phyloP scores from a whole-genome alignment of 2,888 invertebrate genomes.

The Aricia artaxerxes region DNA sequence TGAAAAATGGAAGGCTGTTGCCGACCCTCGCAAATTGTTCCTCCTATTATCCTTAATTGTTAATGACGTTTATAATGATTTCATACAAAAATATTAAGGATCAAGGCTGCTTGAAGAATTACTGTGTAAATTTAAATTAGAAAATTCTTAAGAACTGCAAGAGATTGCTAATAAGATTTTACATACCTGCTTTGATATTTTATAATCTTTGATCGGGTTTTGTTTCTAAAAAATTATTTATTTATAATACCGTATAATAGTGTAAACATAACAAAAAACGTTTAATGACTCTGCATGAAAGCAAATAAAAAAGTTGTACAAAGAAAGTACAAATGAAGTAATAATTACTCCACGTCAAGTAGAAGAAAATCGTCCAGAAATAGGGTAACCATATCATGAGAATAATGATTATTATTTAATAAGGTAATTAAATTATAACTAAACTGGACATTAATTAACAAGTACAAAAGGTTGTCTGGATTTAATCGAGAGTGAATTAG shows the following conservation, averaged over 20 bases:
- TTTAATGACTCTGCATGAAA: neutral
- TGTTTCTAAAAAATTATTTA: too few species aligned
- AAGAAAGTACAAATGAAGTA: slow-evolving; percentile 29
- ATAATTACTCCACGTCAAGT: slow-evolving; percentile 39
- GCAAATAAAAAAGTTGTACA: neutral
- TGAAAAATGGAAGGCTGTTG: slow-evolving; percentile 23
- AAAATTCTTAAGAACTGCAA: neutral
- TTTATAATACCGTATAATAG: neutral
- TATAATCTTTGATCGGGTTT: neutral
- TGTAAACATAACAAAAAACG: neutral
- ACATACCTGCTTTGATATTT: too few species aligned
- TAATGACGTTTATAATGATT: slow-evolving; percentile 18
- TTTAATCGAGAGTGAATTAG: too few species aligned
- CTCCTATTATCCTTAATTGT: slow-evolving; percentile 16
- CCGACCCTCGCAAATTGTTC: slow-evolving; percentile 8
- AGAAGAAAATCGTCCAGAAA: slow-evolving; percentile 41
- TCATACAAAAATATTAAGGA: neutral
- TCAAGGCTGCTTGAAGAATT: neutral
- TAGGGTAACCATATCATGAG: slow-evolving; percentile 11
- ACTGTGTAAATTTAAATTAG: neutral
- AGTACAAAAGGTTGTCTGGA: too few species aligned
- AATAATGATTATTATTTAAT: neutral
- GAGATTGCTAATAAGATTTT: neutral
- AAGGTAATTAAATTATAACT: too few species aligned
- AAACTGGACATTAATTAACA: neutral